Conservation (phyloP, 2,113 vertebrate species). For the Platichthys stellatus region DNA sequence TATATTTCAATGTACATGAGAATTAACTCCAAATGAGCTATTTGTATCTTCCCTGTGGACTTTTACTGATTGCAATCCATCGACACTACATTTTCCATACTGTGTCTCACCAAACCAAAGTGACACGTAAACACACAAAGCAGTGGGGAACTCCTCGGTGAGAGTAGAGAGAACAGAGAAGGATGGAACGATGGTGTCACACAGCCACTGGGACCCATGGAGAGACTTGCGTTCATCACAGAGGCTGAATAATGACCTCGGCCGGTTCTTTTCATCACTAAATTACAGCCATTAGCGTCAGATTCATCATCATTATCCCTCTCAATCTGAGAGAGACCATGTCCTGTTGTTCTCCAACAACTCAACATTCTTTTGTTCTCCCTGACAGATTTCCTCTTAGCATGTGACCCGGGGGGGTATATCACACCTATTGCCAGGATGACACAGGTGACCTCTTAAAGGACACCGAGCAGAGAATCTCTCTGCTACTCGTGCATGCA, state of each 20-base stretch:
- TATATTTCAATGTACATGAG: too few relatives aligned
- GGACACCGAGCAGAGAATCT: too few relatives aligned
- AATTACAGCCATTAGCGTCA: slow-evolving; percentile 52
- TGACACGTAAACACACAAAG: background rate
- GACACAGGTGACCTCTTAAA: too few relatives aligned
- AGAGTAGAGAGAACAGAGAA: slow-evolving; percentile 3
- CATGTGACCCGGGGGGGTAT: background rate
- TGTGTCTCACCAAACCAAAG: slow-evolving; percentile 19
- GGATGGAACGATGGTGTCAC: slow-evolving; percentile 38
- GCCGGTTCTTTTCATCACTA: slow-evolving; percentile 52
- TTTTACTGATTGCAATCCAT: slow-evolving; percentile 31
- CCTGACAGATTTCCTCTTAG: background rate
- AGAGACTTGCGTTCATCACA: slow-evolving; percentile 22
- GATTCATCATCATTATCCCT: slow-evolving; percentile 50
- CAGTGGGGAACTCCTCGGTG: background rate
- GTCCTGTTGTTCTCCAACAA: background rate
- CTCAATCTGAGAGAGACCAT: slow-evolving; percentile 13
- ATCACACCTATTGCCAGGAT: too few relatives aligned
- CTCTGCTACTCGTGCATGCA: too few relatives aligned
- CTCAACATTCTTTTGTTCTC: background rate
- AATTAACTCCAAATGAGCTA: too few relatives aligned
- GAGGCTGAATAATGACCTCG: slow-evolving; percentile 43
- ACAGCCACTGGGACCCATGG: slow-evolving; percentile 20
- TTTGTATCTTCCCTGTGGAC: slow-evolving; percentile 8
- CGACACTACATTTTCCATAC: slow-evolving; percentile 16